Evolutionary conservation across 1,140 invertebrate species (phyloP), one percentile per base, ranked within the genome.

Genomic region (Protaetia brevitarsis): DNA sequence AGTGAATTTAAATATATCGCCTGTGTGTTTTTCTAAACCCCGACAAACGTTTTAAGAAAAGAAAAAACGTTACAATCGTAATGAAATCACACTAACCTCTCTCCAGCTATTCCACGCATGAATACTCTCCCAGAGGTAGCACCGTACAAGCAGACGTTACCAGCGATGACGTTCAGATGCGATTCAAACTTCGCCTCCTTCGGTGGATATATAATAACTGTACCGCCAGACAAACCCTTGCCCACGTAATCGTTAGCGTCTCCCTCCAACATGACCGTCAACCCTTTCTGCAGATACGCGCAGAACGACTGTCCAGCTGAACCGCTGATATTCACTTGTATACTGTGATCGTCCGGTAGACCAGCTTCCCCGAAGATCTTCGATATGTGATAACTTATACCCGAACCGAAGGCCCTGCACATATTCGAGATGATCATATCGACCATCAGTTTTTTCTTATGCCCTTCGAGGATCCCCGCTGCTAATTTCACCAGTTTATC

Each of bases 161-260:
- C 97, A 31, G 96, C 95, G 70, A 99, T 96, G 1, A 98, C 94
- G 78, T 99, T 99, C 3, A 93, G 83, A 68, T 97, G 93, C 1
- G 95, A 96, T 70, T 92, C 88, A 73, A 91, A 88, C 6, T 88
- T 85, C 5, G 91, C 89, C 21, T 85, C 85, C 74, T 93, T 94
- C 0, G 94, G 95, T n/a, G 97, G 97, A 76, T 89, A 95, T 75
- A 99, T 95, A 4, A 97, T 85, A 29, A 99, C 88, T 75, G 92
- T 94, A 56, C 97, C 97, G 58, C 97, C 97, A 63, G 95, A 98
- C n/a, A 99, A 81, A 72, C 96, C 94, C 76, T 88, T 88, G n/a
- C 83, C 96, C 66, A 99, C 97, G 81, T 99, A 99, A 81, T 99
- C 97, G 80, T 99, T 99, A 57, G 96, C 92, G 82, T 99, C 97